These are phyloP conservation scores for Bufotes viridis DNA, from an alignment of 2,797 vertebrate genomes.

Conservation along the genomic window DNA sequence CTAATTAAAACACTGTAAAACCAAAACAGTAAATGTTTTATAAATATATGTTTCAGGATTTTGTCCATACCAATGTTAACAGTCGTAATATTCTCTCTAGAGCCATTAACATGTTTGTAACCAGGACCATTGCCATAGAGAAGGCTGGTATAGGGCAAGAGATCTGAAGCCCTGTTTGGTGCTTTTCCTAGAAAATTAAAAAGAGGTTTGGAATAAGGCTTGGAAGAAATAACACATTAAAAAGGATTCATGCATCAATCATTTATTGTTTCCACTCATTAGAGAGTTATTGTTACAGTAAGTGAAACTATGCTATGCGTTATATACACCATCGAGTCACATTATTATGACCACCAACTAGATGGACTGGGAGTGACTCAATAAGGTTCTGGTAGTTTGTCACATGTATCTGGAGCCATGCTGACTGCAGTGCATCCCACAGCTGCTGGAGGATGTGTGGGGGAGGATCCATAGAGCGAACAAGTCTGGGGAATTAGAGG, in stretches of 20 bases:
- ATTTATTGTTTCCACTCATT: not conserved
- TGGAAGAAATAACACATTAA: not conserved
- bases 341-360: too few relatives aligned
- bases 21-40: too few relatives aligned
- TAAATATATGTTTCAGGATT: too few relatives aligned
- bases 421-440: too few relatives aligned
- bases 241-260: not conserved
- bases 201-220: too few relatives aligned
- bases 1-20: not conserved
- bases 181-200: conserved; percentile 73
- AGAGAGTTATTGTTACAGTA: not conserved
- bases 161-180: conserved; percentile 76
- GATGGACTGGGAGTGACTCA: too few relatives aligned
- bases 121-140: conserved; percentile 85
- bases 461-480: too few relatives aligned
- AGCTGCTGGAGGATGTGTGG: too few relatives aligned
- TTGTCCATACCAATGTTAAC: conserved; percentile 67
- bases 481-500: too few relatives aligned
- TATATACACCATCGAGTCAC: too few relatives aligned
- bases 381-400: too few relatives aligned
- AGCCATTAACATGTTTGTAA: conserved; percentile 77
- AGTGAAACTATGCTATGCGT: not conserved
- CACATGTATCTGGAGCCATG: too few relatives aligned
- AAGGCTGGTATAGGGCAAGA: conserved; percentile 82
- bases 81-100: conserved; percentile 78